Base-by-base conservation (phyloP, 2,797 vertebrate genomes). In the Coluber constrictor region DNA sequence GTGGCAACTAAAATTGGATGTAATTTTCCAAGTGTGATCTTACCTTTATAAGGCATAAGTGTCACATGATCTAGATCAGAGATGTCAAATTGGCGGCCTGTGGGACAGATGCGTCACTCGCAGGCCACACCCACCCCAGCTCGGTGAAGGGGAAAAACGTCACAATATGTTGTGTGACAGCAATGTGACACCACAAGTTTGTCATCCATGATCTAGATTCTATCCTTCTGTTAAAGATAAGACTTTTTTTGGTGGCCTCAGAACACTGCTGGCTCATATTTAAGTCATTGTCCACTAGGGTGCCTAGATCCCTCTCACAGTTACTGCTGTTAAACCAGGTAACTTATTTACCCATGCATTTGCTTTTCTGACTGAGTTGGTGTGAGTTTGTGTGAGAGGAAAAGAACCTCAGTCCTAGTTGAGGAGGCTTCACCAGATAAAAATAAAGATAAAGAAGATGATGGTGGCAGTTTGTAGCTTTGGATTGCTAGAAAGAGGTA, bases 51-150 rank as follows among this genome's bases (percentile, higher is more conserved):
- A 61, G 25, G 25, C 60, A 61, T 27, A 61, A 61, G 60, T 61
- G 29, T n/a, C 11, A 66, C 27, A 2, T n/a, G 27, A 27, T 61
- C 60, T 27, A 25, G 25, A 61, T 60, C 57, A 59, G 18, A 4
- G 57, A 4, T 59, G 57, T 59, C 18, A 59, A 59, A 59, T 18
- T 59, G 57, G 57, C 0, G 5, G 56, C 56, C 56, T 57, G 56
- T 5, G 4, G 56, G 16, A 16, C 11, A 0, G 56, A 57, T 57
- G 57, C 1, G 0, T 20, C 57, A 59, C 12, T 1, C 16, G 4
- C 57, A 59, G 18, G 18, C 57, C 18, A 59, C 18, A 20, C 57
- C 57, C 5, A 20, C 57, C 57, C 57, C 18, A 59, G 57, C 57
- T 59, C 57, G 1, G 57, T 59, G 18, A 59, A 59, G 57, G 5